A percentile compares a stretch with the other conserved stretches of the same genome.
phyloP scores from a whole-genome alignment of 1,140 invertebrate genomes.

The Bicyclus anynana region DNA sequence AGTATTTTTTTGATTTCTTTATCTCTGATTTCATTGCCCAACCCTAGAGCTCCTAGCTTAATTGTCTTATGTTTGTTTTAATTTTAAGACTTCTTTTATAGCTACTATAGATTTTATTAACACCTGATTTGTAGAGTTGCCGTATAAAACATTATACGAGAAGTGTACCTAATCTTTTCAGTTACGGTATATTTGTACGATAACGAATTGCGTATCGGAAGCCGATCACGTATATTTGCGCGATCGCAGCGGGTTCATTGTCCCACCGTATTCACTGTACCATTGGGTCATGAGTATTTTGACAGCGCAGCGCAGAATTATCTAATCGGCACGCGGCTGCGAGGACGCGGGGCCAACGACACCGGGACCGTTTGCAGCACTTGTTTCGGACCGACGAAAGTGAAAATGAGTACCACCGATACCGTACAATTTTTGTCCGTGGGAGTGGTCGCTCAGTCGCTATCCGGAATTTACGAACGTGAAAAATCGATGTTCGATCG shows the following conservation, averaged over 20 bases:
- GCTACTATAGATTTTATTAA: no score
- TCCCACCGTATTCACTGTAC: conserved; percentile 67
- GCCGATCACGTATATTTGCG: conserved; percentile 51
- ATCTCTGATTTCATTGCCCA: no score
- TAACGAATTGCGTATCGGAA: conserved; percentile 44
- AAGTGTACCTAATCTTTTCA: background rate
- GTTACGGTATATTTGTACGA: conserved; percentile 44
- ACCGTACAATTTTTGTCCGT: conserved; percentile 46
- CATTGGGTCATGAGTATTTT: conserved; percentile 76
- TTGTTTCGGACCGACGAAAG: conserved; percentile 57
- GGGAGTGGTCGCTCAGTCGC: conserved; percentile 27
- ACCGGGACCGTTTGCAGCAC: conserved; percentile 49
- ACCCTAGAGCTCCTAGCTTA: no score
- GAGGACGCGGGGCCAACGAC: conserved; percentile 68
- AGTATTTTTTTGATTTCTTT: no score
- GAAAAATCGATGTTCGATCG: no score
- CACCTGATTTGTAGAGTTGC: no score
- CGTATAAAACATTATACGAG: no score
- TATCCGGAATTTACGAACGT: no score
- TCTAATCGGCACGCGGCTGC: conserved; percentile 72
- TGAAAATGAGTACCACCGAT: conserved; percentile 55
- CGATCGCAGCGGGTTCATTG: conserved; percentile 53
- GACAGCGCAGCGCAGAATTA: conserved; percentile 74
- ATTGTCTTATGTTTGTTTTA: no score
- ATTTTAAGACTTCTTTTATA: no score